These are phyloP conservation scores for Lophius piscatorius DNA, from an alignment of 2,113 vertebrate genomes.

Conservation along the genomic window DNA sequence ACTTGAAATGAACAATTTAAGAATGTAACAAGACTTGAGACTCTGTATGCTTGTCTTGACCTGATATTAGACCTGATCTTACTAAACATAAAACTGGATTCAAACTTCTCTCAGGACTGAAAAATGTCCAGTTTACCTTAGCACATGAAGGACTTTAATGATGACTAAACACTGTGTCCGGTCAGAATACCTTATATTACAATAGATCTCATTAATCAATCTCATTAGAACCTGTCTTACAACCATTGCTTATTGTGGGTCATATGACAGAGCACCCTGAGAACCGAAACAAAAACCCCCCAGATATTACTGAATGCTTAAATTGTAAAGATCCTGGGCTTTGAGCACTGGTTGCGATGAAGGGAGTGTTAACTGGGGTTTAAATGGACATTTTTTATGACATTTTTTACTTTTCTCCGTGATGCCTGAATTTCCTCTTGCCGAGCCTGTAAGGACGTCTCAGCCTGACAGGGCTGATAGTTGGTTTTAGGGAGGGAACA, in stretches of 20 bases:
- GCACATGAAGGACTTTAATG: too few relatives aligned
- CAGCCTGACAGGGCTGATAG: constrained; percentile 40
- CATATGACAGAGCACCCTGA: constrained; percentile 5
- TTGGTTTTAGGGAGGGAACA: constrained; percentile 19
- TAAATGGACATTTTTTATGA: constrained; percentile 51
- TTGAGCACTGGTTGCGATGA: constrained; percentile 10
- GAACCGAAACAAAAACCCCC: neutral
- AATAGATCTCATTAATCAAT: too few relatives aligned
- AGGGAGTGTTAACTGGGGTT: constrained; percentile 15
- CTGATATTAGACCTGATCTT: too few relatives aligned
- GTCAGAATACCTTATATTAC: too few relatives aligned
- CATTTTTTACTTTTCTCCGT: constrained; percentile 26
- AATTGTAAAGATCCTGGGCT: too few relatives aligned
- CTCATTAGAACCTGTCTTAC: too few relatives aligned
- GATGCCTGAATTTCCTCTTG: constrained; percentile 36
- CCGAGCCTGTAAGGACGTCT: constrained; percentile 42
- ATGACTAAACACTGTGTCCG: too few relatives aligned
- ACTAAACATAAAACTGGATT: too few relatives aligned
- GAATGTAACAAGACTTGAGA: neutral
- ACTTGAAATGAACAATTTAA: too few relatives aligned
- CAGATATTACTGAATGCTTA: constrained; percentile 6
- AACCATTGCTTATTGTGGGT: too few relatives aligned
- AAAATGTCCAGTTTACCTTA: too few relatives aligned
- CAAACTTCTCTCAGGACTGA: too few relatives aligned
- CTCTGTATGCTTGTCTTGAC: neutral